Base-by-base conservation (phyloP, 2,113 vertebrate species). In the Anolis carolinensis region DNA sequence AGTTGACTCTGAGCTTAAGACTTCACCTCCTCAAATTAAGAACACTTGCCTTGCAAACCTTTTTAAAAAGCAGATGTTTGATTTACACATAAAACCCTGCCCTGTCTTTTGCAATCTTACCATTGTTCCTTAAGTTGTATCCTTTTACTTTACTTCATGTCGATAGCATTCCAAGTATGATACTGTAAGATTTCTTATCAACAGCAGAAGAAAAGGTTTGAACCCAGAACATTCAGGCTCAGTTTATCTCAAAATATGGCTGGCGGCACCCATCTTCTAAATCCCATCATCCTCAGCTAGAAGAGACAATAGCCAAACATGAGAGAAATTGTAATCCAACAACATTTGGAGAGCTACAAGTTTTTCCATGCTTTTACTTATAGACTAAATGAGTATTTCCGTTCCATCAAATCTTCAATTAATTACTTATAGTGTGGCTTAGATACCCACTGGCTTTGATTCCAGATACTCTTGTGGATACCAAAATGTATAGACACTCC, bases 1-100 rank as follows among this genome's bases (percentile, higher is more conserved):
- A 52, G 44, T 52, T 82, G 44, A 52, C 80, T 52, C 44, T 52
- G 34, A 50, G 20, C 67, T 82, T 71, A 71, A 34, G 67, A 70
- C 18, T 55, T 71, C 65, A 82, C 80, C 80, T 82, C 55, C n/a
- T 39, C 48, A 52, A 68, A 82, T 82, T 71, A 71, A 70, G 20
- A 52, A 32, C 44, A 52, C n/a, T 82, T 82, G 80, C n/a, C 67
- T 82, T 30, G n/a, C 65, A 82, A 82, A 34, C 67, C 44, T 21
- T 30, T 48, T 75, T 75, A 5, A 30, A 62, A 82, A 52, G 30
- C 30, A 71, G 44, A 71, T 82, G 67, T 52, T 71, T 82, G 80
- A 82, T 82, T 82, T 71, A 34, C 21, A 25, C 65, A 34, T 11
- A 70, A 44, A 55, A 71, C 7, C 1, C 30, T 71, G 30, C 18